These are phyloP conservation scores for Brachypalpus laphriformis DNA, from an alignment of 2,888 invertebrate genomes.

Conservation along the genomic window DNA sequence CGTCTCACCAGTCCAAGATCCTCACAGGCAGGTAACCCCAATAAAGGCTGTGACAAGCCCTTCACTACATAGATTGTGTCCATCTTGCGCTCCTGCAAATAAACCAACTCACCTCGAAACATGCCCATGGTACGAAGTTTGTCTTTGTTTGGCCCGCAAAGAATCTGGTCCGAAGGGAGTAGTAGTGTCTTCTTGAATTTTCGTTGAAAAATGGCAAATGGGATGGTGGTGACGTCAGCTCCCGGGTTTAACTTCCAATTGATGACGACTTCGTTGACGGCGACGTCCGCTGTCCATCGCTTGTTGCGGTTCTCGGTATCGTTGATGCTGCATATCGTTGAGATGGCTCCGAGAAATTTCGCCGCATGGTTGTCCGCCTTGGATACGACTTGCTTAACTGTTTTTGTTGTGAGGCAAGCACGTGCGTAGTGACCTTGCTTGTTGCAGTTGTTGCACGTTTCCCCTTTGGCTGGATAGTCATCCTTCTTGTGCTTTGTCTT, in stretches of 20 bases:
- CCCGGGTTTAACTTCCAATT: slow-evolving; percentile 7
- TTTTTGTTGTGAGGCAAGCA: too few relatives aligned
- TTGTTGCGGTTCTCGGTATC: too few relatives aligned
- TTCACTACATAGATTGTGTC: slow-evolving; percentile 23
- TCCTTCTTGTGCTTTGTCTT: too few relatives aligned
- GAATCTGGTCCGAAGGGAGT: slow-evolving; percentile 1
- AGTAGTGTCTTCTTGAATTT: slow-evolving; percentile 18
- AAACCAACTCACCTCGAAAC: slow-evolving; percentile 18
- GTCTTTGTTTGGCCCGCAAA: slow-evolving; percentile 1
- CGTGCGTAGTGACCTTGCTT: too few relatives aligned
- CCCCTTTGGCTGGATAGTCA: too few relatives aligned
- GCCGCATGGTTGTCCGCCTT: too few relatives aligned
- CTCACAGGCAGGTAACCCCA: neutral
- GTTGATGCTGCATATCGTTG: too few relatives aligned
- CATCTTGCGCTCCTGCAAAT: slow-evolving; percentile 4
- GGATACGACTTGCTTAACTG: too few relatives aligned
- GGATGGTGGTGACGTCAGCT: slow-evolving; percentile 24
- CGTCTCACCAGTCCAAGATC: slow-evolving; percentile 21
- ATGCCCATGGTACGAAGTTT: too few relatives aligned
- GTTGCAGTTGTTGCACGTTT: too few relatives aligned
- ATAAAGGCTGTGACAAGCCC: slow-evolving; percentile 4
- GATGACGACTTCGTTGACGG: slow-evolving; percentile 3
- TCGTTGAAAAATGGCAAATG: slow-evolving; percentile 13
- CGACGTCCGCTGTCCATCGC: neutral
- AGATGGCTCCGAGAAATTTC: too few relatives aligned